These are phyloP conservation scores for Brachionus plicatilis DNA, from an alignment of 1,140 invertebrate species.

Conservation along the genomic window DNA sequence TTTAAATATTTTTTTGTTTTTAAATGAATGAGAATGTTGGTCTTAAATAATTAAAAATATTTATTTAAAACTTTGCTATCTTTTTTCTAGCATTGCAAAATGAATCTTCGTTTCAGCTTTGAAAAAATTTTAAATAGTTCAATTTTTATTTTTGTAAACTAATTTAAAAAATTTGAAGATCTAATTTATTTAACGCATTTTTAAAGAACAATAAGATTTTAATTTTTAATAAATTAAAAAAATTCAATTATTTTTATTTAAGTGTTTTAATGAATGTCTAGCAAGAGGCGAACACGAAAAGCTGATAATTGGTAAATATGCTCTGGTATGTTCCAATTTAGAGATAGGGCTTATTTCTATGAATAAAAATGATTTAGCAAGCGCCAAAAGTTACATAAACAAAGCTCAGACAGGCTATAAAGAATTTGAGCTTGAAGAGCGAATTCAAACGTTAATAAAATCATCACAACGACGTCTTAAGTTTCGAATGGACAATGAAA, in stretches of 20 bases:
- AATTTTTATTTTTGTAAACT: too few species aligned
- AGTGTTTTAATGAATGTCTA: slow-evolving; percentile 33
- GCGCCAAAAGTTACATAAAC: neutral
- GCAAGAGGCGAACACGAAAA: slow-evolving; percentile 55
- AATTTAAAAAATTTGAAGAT: too few species aligned
- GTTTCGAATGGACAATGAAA: neutral
- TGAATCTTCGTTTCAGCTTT: too few species aligned
- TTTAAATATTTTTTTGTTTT: too few species aligned
- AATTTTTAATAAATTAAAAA: neutral
- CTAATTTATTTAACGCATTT: too few species aligned
- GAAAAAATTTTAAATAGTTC: too few species aligned
- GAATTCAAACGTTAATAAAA: slow-evolving; percentile 33
- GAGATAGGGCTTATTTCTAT: neutral
- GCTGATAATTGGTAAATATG: slow-evolving; percentile 57
- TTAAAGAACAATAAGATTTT: neutral
- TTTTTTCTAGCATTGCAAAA: too few species aligned
- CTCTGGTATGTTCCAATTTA: slow-evolving; percentile 38
- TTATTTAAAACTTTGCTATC: too few species aligned
- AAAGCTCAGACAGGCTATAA: slow-evolving; percentile 17
- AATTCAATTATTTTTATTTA: neutral
- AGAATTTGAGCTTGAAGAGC: slow-evolving; percentile 30
- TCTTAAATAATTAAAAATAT: too few species aligned
- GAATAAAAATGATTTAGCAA: neutral
- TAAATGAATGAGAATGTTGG: too few species aligned
- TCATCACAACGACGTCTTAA: neutral